Evolutionary conservation across 1,140 invertebrate genomes (phyloP).

Genomic region (Microplitis demolitor): DNA sequence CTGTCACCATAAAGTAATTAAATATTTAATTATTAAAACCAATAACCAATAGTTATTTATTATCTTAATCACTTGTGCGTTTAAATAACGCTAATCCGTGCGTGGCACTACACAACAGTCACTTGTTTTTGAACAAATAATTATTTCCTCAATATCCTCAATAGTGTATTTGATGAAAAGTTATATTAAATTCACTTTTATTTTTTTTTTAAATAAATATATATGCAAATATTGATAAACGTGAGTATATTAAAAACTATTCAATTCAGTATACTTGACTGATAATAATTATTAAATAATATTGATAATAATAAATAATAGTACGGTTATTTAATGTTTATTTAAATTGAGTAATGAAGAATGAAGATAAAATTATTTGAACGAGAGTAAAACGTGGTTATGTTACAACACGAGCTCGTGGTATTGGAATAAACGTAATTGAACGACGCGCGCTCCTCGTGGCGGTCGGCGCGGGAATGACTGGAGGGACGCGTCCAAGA

Average conservation of each 20-base stretch:
- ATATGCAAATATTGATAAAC: no score
- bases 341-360: no score
- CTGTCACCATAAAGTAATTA: conserved; percentile 28
- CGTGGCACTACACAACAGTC: conserved; percentile 8
- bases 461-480: conserved; percentile 53
- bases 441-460: conserved; percentile 43
- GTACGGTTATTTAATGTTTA: background rate
- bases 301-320: background rate
- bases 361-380: background rate
- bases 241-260: no score
- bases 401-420: conserved; percentile 33
- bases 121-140: no score
- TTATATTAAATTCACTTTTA: no score
- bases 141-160: no score
- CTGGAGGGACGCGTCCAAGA: conserved; percentile 35
- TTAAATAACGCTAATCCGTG: conserved; percentile 1
- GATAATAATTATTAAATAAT: background rate
- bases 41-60: no score
- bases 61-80: background rate
- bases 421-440: conserved; percentile 32
- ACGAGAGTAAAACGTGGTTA: conserved; percentile 3
- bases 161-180: no score
- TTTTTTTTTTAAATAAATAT: no score
- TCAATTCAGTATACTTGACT: no score
- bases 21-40: conserved; percentile 13